phyloP scores from a whole-genome alignment of 2,888 invertebrate genomes.

The Tribolium freemani region DNA sequence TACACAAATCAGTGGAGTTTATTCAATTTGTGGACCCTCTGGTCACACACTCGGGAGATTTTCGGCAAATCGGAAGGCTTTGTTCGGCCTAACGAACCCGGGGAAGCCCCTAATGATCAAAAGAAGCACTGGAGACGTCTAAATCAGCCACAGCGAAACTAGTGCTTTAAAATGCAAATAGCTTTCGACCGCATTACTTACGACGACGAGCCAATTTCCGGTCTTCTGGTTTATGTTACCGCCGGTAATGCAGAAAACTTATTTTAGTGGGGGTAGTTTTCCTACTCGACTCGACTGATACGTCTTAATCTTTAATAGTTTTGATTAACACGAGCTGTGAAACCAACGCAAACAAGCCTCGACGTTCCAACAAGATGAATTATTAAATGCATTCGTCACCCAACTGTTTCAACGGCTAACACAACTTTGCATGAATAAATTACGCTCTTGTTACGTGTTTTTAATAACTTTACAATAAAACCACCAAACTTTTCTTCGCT shows the following conservation, averaged over 20 bases:
- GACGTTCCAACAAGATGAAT: constrained; percentile 34
- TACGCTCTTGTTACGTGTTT: constrained; percentile 2
- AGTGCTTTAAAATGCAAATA: constrained; percentile 41
- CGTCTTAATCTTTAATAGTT: constrained; percentile 39
- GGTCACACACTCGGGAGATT: constrained; percentile 43
- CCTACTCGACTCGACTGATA: constrained; percentile 6
- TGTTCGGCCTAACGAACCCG: constrained; percentile 38
- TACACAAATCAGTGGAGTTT: constrained; percentile 54
- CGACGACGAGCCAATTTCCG: constrained; percentile 35
- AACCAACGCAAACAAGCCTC: constrained; percentile 33
- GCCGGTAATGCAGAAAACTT: constrained; percentile 30
- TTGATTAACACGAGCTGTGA: constrained; percentile 31
- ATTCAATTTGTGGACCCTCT: constrained; percentile 48
- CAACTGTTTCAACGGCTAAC: constrained; percentile 25
- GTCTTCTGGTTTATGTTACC: constrained; percentile 25
- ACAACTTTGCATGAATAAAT: constrained; percentile 32
- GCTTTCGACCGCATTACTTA: constrained; percentile 36
- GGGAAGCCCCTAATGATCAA: constrained; percentile 16
- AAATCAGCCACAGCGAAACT: constrained; percentile 25
- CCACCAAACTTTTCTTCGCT: background rate
- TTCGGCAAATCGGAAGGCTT: constrained; percentile 37
- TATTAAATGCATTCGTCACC: constrained; percentile 40
- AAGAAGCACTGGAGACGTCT: constrained; percentile 20
- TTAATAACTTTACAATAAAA: constrained; percentile 11
- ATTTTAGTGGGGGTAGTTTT: background rate